phyloP scores from a whole-genome alignment of 2,888 invertebrate species.

The Prosapia bicincta region DNA sequence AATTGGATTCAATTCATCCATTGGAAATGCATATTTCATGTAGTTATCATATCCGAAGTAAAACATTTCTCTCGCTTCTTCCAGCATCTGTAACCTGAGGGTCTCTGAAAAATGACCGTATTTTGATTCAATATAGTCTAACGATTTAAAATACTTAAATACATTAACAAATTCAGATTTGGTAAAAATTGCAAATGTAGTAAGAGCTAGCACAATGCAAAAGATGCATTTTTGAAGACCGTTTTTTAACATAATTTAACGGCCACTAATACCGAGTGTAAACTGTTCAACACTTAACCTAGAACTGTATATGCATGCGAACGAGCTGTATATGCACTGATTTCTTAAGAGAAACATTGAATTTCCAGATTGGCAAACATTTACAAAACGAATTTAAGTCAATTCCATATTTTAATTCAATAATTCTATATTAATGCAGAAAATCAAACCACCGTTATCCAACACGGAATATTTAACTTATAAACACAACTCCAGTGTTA shows the following conservation, averaged over 20 bases:
- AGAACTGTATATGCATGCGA: too few species aligned
- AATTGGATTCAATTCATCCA: constrained; percentile 61
- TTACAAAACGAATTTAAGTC: too few species aligned
- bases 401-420: too few species aligned
- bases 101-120: constrained; percentile 47
- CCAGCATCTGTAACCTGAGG: constrained; percentile 44
- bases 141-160: background rate
- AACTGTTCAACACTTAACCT: too few species aligned
- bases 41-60: constrained; percentile 60
- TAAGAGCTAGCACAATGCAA: background rate
- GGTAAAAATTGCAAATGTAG: background rate
- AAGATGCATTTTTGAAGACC: background rate
- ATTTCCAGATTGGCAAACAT: too few species aligned
- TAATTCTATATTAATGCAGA: too few species aligned
- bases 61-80: constrained; percentile 52
- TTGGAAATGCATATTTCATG: constrained; percentile 59
- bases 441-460: too few species aligned
- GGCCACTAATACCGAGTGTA: too few species aligned
- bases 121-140: constrained; percentile 43
- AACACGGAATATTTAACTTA: too few species aligned
- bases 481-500: too few species aligned
- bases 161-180: background rate
- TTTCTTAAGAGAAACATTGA: too few species aligned
- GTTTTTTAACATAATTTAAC: background rate
- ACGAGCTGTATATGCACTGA: too few species aligned